These are phyloP conservation scores for Neodiprion lecontei DNA, from an alignment of 1,140 invertebrate genomes.

Conservation along the genomic window DNA sequence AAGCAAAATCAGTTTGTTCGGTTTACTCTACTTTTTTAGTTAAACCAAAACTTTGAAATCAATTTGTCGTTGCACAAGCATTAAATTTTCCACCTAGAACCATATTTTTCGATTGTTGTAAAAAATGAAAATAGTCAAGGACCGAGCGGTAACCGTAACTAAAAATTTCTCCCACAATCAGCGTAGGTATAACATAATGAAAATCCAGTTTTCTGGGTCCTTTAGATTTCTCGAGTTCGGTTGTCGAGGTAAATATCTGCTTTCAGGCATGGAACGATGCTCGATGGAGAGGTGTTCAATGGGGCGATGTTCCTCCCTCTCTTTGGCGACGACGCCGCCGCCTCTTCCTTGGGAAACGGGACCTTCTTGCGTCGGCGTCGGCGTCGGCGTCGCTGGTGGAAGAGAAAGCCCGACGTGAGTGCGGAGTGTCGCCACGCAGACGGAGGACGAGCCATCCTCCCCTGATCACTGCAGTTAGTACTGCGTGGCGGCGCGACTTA, in stretches of 20 bases:
- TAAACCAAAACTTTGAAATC: too few relatives aligned
- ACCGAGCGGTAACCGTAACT: too few relatives aligned
- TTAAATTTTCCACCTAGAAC: too few relatives aligned
- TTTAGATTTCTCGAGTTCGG: background rate
- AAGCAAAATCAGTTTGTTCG: too few relatives aligned
- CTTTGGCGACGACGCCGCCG: slow-evolving; percentile 52
- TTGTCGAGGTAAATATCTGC: background rate
- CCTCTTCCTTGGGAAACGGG: slow-evolving; percentile 56
- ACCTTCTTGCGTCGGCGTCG: slow-evolving; percentile 30
- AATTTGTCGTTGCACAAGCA: too few relatives aligned
- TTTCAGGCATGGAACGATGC: slow-evolving; percentile 54
- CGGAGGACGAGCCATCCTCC: slow-evolving; percentile 46
- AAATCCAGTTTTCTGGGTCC: too few relatives aligned
- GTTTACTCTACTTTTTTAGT: too few relatives aligned
- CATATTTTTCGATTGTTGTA: too few relatives aligned
- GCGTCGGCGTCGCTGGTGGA: slow-evolving; percentile 33
- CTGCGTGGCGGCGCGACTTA: slow-evolving; percentile 53
- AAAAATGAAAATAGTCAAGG: too few relatives aligned
- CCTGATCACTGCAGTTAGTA: slow-evolving; percentile 56
- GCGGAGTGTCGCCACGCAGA: slow-evolving; percentile 58
- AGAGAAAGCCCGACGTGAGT: slow-evolving; percentile 54
- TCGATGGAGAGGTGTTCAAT: slow-evolving; percentile 57
- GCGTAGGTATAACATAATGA: too few relatives aligned
- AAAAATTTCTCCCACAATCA: too few relatives aligned
- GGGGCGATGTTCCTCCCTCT: slow-evolving; percentile 53